Conservation (phyloP, 2,888 invertebrate genomes). For the Phyllotreta striolata region DNA sequence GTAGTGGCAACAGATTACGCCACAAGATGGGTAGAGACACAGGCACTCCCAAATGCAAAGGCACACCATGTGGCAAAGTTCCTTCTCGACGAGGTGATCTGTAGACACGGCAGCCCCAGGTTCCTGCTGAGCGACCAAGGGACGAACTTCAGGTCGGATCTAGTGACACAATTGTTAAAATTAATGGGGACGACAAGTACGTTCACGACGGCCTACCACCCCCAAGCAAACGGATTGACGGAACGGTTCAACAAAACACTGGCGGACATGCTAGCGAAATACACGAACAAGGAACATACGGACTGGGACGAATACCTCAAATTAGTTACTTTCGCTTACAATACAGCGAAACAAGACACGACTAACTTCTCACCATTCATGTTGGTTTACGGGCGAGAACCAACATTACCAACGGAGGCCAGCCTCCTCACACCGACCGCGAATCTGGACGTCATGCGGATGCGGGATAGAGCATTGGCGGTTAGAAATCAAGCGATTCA, state of each 20-base stretch:
- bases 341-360: constrained; percentile 28
- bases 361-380: constrained; percentile 21
- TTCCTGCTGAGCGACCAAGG: background rate
- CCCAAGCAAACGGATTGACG: constrained; percentile 37
- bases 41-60: background rate
- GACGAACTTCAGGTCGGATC: background rate
- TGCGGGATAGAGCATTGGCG: constrained; percentile 19
- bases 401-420: constrained; percentile 25
- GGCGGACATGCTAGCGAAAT: constrained; percentile 38
- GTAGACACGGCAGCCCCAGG: background rate
- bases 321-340: constrained; percentile 28
- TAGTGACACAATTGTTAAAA: no score
- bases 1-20: constrained; percentile 48
- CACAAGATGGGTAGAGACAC: constrained; percentile 23
- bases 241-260: constrained; percentile 45
- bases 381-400: constrained; percentile 20
- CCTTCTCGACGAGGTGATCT: background rate
- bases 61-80: constrained; percentile 5
- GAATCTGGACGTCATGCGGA: background rate
- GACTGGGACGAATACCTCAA: constrained; percentile 30
- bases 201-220: constrained; percentile 35
- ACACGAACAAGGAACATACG: constrained; percentile 35
- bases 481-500: constrained; percentile 14
- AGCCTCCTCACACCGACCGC: background rate
- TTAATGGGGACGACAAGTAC: no score